A percentile compares a stretch with the other conserved stretches of the same genome.
Evolutionary conservation across 2,113 vertebrate species (phyloP).

Genomic region (Zosterops pallidus): DNA sequence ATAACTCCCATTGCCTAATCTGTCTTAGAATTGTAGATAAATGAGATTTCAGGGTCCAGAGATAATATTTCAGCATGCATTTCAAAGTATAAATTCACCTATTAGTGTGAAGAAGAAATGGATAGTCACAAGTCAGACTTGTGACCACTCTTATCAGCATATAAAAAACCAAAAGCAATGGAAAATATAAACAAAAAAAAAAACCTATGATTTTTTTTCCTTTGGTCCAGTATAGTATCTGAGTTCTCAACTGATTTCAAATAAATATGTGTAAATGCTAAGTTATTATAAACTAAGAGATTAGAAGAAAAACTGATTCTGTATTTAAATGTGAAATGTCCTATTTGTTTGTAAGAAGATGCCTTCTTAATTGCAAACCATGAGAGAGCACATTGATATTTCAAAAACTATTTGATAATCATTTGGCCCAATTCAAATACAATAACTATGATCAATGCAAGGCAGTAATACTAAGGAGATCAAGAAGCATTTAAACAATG

Average conservation of each 20-base stretch:
- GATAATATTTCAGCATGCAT: neutral
- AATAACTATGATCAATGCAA: constrained; percentile 7
- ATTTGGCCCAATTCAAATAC: constrained; percentile 16
- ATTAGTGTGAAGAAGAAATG: neutral
- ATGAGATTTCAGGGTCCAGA: neutral
- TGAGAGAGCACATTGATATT: constrained; percentile 36
- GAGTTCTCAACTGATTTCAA: neutral
- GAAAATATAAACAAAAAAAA: neutral
- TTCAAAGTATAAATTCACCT: neutral
- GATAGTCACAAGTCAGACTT: neutral
- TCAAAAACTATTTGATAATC: constrained; percentile 26
- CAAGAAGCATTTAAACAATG: neutral
- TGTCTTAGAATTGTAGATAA: neutral
- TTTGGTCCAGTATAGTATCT: neutral
- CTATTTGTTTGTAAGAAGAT: neutral
- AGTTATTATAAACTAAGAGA: neutral
- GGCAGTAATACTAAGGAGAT: neutral
- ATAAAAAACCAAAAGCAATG: neutral
- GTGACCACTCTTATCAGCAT: neutral
- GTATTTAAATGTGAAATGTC: neutral
- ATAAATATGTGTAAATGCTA: neutral
- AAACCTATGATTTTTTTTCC: neutral
- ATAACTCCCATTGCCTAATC: neutral
- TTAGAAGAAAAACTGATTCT: neutral
- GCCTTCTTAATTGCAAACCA: neutral